Evolutionary conservation across 2,888 invertebrate genomes (phyloP).

Genomic region (Sturmia bella): DNA sequence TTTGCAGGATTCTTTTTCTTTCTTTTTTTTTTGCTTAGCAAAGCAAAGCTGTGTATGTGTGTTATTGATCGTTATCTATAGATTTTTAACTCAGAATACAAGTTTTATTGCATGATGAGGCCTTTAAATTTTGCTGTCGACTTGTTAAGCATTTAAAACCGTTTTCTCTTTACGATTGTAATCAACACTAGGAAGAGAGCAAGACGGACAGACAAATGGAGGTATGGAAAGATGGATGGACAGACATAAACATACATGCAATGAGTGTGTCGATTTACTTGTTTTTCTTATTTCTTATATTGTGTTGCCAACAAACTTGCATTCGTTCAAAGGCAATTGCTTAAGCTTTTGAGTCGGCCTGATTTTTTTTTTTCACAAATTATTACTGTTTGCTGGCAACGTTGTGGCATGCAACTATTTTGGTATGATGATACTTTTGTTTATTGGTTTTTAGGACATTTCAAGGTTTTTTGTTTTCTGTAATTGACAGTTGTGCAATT

Average conservation of each 20-base stretch:
- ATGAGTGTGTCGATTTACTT: constrained; percentile 15
- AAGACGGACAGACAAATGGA: background rate
- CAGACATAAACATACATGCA: constrained; percentile 1
- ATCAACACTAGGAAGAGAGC: constrained; percentile 53
- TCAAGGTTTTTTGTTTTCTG: constrained; percentile 64
- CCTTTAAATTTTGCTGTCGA: constrained; percentile 63
- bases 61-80: constrained; percentile 67
- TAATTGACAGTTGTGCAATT: constrained; percentile 69
- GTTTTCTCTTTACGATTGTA: constrained; percentile 65
- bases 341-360: constrained; percentile 54
- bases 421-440: constrained; percentile 59
- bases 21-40: background rate
- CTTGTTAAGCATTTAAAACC: constrained; percentile 66
- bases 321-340: constrained; percentile 38
- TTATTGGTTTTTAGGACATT: constrained; percentile 69
- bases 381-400: constrained; percentile 7
- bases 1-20: no score
- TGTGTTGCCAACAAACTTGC: background rate
- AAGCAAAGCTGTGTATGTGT: constrained; percentile 17
- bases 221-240: background rate
- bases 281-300: background rate
- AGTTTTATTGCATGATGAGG: constrained; percentile 65
- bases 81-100: constrained; percentile 59
- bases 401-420: constrained; percentile 33
- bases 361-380: background rate